A percentile compares a stretch with the other conserved stretches of the same genome.
These are phyloP conservation scores for Pseudonaja textilis DNA, from an alignment of 2,113 vertebrate genomes.

Conservation along the genomic window DNA sequence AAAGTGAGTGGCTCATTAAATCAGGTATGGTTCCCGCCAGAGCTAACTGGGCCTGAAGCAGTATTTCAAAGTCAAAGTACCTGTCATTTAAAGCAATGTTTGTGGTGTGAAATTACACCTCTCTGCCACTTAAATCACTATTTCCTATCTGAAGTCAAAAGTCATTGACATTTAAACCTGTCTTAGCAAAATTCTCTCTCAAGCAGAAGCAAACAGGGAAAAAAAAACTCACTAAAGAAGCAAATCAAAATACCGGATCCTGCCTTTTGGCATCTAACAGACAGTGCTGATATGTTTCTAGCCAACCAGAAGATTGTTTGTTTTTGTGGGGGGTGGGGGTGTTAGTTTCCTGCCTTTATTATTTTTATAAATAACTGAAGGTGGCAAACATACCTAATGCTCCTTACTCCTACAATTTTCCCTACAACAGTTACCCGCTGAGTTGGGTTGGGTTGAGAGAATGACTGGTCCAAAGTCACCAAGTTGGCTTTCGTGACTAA, in stretches of 20 bases:
- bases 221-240: neutral
- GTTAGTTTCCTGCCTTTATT: neutral
- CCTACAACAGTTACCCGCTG: neutral
- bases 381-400: neutral
- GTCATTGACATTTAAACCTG: neutral
- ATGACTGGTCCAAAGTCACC: neutral
- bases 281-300: neutral
- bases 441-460: neutral
- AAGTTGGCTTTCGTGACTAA: neutral
- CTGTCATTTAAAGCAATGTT: neutral
- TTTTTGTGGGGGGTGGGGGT: too few relatives aligned
- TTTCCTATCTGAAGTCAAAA: neutral
- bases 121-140: neutral
- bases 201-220: neutral
- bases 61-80: neutral
- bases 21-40: neutral
- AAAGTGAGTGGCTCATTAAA: neutral
- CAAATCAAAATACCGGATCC: neutral
- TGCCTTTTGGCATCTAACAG: neutral
- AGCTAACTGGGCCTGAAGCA: neutral
- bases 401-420: neutral
- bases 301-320: neutral
- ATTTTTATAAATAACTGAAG: neutral
- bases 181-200: neutral
- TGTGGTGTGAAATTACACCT: neutral